Base-by-base conservation (phyloP, 2,113 vertebrate genomes). In the Pangasianodon hypophthalmus region DNA sequence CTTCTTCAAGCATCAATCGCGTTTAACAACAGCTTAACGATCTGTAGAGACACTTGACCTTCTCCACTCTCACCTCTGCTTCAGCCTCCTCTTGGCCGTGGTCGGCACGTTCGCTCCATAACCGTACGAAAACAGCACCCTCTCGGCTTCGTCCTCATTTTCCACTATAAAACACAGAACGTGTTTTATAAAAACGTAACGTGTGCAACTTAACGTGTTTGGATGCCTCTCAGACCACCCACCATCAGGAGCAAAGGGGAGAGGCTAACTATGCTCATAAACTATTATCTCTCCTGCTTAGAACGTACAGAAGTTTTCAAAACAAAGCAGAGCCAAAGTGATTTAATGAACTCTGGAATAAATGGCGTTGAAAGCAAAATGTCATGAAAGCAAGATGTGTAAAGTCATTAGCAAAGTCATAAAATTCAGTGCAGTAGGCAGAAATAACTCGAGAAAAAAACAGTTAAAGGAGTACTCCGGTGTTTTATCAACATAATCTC, bases 21-120 rank as follows among this genome's bases (percentile, higher is more conserved):
- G 16, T 58, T 83, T 58, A 58, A 10, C 81, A 19, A 32, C 44
- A 71, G 85, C 64, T 48, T 73, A 54, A 48, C 60, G 41, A 77
- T 86, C 50, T 86, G 58, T 58, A 3, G 41, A 84, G 6, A 79
- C 1, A 2, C n/a, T 8, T 29, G 81, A 71, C 75, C 85, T 41
- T 24, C 19, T 54, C 29, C 13, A 14, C 75, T 77, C 88, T 94
- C 94, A 99, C 98, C 98, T 99, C 94, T 99, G 98, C 85, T 98
- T 97, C 11, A 99, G 95, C 90, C 98, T 95, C 89, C 98, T 96
- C 93, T 96, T 99, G 89, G 98, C 98, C 21, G 98, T 98, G 84
- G 98, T 99, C 88, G 98, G 98, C 93, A 99, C 96, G 89, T 99
- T 99, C 85, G 98, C 98, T 87, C 98, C 98, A n/a, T 99, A 99